These are phyloP conservation scores for Craterocephalus amniculus DNA, from an alignment of 2,797 vertebrate species.

Conservation along the genomic window DNA sequence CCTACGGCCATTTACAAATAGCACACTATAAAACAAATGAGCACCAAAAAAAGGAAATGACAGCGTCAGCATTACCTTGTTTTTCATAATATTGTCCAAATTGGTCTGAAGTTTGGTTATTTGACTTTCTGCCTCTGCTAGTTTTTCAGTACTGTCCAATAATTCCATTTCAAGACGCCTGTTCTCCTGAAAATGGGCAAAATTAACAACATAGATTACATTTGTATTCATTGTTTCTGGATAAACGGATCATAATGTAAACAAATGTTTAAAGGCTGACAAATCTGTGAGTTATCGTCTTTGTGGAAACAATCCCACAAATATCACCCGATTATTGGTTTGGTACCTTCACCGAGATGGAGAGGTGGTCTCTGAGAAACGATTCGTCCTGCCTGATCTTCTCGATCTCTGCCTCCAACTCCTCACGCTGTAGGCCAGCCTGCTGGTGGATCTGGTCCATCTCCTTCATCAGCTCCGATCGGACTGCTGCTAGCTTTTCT, in stretches of 20 bases:
- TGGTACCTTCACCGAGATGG: constrained; percentile 90
- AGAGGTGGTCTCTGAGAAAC: constrained; percentile 89
- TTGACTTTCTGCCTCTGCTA: constrained; percentile 85
- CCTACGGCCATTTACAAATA: background rate
- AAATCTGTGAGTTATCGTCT: background rate
- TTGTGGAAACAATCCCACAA: background rate
- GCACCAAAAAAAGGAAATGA: background rate
- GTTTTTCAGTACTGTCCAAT: constrained; percentile 87
- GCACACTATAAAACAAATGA: background rate
- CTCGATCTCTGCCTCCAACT: constrained; percentile 88
- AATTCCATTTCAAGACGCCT: constrained; percentile 90
- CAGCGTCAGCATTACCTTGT: constrained; percentile 83
- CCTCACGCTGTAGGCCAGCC: constrained; percentile 85
- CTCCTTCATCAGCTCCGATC: constrained; percentile 87
- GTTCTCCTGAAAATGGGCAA: constrained; percentile 85
- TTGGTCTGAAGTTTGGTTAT: constrained; percentile 88
- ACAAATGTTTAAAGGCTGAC: too few relatives aligned
- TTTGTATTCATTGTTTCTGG: background rate
- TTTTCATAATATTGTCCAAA: constrained; percentile 89
- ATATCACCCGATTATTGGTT: background rate
- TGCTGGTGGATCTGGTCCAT: constrained; percentile 92
- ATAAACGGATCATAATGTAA: background rate
- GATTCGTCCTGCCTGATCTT: constrained; percentile 90
- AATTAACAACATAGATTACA: background rate
- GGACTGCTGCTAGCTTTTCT: constrained; percentile 83